Conservation (phyloP, 2,888 invertebrate species). For the Camponotus fellah region DNA sequence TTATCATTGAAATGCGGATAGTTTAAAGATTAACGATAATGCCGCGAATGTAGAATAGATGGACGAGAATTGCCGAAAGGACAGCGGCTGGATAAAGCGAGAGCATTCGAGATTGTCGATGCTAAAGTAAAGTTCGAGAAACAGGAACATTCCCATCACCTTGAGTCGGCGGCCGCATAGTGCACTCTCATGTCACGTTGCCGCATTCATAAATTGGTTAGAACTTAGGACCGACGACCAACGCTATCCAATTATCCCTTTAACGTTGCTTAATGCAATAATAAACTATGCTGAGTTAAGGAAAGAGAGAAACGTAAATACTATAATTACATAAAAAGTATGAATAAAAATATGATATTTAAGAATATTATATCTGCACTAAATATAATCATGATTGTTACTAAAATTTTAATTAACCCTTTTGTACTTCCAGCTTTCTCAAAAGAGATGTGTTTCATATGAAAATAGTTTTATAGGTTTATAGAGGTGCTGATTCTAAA, state of each 20-base stretch:
- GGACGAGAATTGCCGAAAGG: neutral
- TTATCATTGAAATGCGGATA: neutral
- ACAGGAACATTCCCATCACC: slow-evolving; percentile 45
- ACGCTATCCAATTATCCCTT: slow-evolving; percentile 68
- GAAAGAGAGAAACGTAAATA: neutral
- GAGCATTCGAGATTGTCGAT: slow-evolving; percentile 33
- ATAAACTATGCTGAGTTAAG: slow-evolving; percentile 26
- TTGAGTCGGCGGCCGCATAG: slow-evolving; percentile 75
- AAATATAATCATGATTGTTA: neutral
- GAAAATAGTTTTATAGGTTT: too few species aligned
- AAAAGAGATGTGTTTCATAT: too few species aligned
- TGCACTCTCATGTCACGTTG: slow-evolving; percentile 81
- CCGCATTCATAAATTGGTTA: slow-evolving; percentile 82
- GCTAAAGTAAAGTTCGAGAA: slow-evolving; percentile 60
- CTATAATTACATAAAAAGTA: neutral
- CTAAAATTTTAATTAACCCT: neutral
- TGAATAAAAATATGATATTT: neutral
- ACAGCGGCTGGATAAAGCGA: slow-evolving; percentile 3
- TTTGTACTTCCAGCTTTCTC: too few species aligned
- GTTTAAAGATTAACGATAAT: slow-evolving; percentile 19
- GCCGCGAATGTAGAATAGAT: neutral
- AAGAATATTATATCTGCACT: neutral
- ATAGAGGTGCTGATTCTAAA: too few species aligned
- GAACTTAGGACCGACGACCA: slow-evolving; percentile 69
- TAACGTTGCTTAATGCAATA: slow-evolving; percentile 47